Conservation (phyloP, 1,140 invertebrate genomes). For the Aphelinus certus region DNA sequence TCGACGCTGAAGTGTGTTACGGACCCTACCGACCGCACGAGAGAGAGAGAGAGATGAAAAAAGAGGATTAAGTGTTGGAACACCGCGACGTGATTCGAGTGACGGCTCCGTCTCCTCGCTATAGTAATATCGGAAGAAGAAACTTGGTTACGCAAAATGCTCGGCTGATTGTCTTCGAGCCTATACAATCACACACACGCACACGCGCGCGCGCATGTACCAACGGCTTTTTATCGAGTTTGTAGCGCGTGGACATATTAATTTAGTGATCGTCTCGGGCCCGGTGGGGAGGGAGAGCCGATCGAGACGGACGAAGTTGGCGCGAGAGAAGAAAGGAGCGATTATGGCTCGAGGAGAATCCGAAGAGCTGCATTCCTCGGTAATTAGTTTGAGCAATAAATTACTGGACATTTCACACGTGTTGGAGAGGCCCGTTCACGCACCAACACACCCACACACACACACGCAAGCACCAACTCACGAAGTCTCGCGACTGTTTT, state of each 20-base stretch:
- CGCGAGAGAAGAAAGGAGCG: constrained; percentile 48
- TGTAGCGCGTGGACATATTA: constrained; percentile 30
- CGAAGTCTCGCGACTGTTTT: constrained; percentile 30
- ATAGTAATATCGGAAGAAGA: too few species aligned
- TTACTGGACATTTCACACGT: constrained; percentile 59
- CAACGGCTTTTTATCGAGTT: constrained; percentile 30
- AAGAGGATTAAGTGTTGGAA: too few species aligned
- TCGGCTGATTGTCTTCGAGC: too few species aligned
- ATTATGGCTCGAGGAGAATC: constrained; percentile 45
- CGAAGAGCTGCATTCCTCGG: constrained; percentile 60
- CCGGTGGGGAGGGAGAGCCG: constrained; percentile 11
- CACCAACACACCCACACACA: neutral
- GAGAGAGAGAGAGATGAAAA: too few species aligned
- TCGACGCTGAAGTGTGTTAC: too few species aligned
- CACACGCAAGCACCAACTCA: neutral
- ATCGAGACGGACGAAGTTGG: constrained; percentile 49
- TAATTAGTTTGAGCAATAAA: constrained; percentile 64
- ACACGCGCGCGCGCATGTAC: neutral
- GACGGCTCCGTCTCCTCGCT: too few species aligned
- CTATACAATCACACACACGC: too few species aligned
- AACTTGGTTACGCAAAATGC: too few species aligned
- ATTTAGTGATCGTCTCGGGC: constrained; percentile 4
- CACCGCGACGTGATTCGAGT: too few species aligned
- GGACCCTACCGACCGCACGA: too few species aligned
- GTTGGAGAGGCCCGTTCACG: constrained; percentile 47